Percentiles rank a stretch among this genome's conserved stretches.
Conservation (phyloP, 2,797 vertebrate species). For the Betta splendens region DNA sequence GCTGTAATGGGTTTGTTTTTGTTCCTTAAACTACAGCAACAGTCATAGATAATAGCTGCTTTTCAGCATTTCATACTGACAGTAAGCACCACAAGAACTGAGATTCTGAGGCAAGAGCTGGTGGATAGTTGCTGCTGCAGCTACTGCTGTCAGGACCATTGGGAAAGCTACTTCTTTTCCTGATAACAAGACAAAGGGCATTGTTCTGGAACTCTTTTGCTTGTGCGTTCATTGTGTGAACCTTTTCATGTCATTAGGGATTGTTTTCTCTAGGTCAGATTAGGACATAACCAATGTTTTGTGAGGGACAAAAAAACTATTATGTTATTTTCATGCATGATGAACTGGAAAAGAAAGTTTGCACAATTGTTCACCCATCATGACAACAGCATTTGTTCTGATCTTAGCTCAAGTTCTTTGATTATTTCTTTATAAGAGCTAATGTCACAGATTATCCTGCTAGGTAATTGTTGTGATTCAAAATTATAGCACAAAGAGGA, state of each 20-base stretch:
- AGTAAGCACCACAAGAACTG: too few relatives aligned
- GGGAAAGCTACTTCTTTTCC: conserved; percentile 42
- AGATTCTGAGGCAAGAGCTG: conserved; percentile 4
- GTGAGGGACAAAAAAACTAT: neutral
- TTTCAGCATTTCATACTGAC: conserved; percentile 12
- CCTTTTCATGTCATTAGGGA: conserved; percentile 31
- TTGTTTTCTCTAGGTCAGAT: conserved; percentile 35
- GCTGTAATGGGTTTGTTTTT: too few relatives aligned
- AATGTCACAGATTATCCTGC: neutral
- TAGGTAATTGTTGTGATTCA: neutral
- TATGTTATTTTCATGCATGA: conserved; percentile 5
- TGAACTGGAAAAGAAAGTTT: neutral
- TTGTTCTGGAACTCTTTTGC: conserved; percentile 55
- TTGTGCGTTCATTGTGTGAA: conserved; percentile 46
- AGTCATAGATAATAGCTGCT: neutral
- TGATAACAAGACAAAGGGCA: conserved; percentile 51
- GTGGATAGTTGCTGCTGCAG: conserved; percentile 13
- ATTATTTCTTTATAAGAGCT: neutral
- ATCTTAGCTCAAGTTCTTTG: neutral
- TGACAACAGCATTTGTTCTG: too few relatives aligned
- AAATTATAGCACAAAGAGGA: too few relatives aligned
- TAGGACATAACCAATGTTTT: conserved; percentile 15
- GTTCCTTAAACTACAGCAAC: neutral
- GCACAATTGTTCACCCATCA: too few relatives aligned
- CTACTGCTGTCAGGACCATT: conserved; percentile 28